Conservation (phyloP, 2,797 vertebrate species). For the Bovichtus diacanthus region DNA sequence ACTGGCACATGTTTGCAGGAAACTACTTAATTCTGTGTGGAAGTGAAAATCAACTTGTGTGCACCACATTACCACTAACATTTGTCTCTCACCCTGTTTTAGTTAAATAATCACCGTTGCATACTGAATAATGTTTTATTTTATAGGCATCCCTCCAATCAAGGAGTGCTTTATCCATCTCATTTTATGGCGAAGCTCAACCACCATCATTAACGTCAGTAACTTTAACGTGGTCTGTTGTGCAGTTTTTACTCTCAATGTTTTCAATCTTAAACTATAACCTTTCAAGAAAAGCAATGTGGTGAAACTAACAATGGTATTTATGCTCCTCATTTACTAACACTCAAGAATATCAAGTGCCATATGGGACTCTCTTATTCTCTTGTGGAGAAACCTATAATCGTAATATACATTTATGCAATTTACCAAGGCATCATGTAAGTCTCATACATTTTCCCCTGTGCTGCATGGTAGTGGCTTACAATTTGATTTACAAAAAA, state of each 20-base stretch:
- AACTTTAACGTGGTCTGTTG: conserved; percentile 38
- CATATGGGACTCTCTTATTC: conserved; percentile 76
- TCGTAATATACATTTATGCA: conserved; percentile 77
- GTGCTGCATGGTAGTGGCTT: conserved; percentile 80
- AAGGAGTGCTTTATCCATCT: background rate
- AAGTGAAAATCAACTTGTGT: conserved; percentile 36
- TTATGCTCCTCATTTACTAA: conserved; percentile 72
- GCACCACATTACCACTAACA: conserved; percentile 22
- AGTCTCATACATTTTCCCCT: conserved; percentile 59
- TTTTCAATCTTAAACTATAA: conserved; percentile 51
- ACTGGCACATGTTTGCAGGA: conserved; percentile 42
- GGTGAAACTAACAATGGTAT: conserved; percentile 70
- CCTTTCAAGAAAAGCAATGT: conserved; percentile 45
- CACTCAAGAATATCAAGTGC: conserved; percentile 80
- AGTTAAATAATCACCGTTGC: conserved; percentile 8
- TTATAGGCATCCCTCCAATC: conserved; percentile 16
- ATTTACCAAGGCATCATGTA: conserved; percentile 63
- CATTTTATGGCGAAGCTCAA: conserved; percentile 22
- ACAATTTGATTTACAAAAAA: conserved; percentile 40
- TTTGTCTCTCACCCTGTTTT: conserved; percentile 8
- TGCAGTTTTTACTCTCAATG: conserved; percentile 36
- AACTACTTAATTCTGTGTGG: conserved; percentile 20
- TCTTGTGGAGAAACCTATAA: conserved; percentile 72
- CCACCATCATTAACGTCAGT: background rate
- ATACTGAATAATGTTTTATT: conserved; percentile 16